Percentiles rank a stretch among this genome's conserved stretches.
Conservation (phyloP, 2,888 invertebrate genomes). For the Aspidiotus destructor region DNA sequence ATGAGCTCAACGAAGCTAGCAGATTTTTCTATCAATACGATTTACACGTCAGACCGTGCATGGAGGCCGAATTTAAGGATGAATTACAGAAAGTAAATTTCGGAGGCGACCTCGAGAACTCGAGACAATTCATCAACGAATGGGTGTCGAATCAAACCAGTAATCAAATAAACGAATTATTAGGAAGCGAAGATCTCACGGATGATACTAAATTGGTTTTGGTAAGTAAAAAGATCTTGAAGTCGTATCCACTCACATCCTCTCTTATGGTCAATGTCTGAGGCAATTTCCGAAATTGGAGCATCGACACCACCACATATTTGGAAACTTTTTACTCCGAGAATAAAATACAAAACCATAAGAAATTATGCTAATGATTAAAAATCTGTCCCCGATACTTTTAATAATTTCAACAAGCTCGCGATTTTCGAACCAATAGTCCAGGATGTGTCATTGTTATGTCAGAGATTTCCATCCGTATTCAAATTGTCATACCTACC, state of each 20-base stretch:
- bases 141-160: slow-evolving; percentile 70
- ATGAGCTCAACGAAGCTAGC: slow-evolving; percentile 68
- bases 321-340: background rate
- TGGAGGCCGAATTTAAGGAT: slow-evolving; percentile 52
- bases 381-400: too few species aligned
- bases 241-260: too few species aligned
- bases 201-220: slow-evolving; percentile 59
- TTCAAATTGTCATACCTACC: too few species aligned
- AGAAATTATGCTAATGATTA: too few species aligned
- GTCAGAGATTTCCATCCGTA: too few species aligned
- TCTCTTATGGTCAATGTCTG: background rate
- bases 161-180: slow-evolving; percentile 63
- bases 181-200: slow-evolving; percentile 56
- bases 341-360: too few species aligned
- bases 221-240: slow-evolving; percentile 37
- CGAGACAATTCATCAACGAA: slow-evolving; percentile 57
- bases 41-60: slow-evolving; percentile 55
- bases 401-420: too few species aligned
- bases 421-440: too few species aligned
- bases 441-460: too few species aligned
- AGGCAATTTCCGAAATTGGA: background rate
- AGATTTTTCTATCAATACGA: slow-evolving; percentile 59
- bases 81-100: slow-evolving; percentile 49
- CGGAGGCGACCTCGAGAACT: slow-evolving; percentile 49
- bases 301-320: background rate